These are phyloP conservation scores for Pyxicephalus adspersus DNA, from an alignment of 2,113 vertebrate species.

Conservation along the genomic window DNA sequence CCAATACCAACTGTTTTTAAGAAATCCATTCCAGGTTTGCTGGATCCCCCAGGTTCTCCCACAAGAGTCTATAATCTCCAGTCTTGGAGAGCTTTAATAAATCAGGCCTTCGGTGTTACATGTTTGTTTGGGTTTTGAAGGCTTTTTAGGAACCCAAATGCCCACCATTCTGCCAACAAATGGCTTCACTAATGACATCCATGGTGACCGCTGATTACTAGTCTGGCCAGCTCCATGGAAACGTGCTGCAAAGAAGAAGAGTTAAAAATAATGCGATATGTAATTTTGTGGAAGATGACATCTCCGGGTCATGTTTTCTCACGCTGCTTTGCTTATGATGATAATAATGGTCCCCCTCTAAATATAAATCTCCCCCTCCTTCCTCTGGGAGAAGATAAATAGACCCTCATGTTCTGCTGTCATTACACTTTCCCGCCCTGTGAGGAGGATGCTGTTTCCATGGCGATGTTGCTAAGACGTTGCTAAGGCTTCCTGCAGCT, in stretches of 20 bases:
- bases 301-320: neutral
- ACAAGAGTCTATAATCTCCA: no score
- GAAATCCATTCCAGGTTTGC: no score
- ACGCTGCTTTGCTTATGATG: neutral
- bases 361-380: constrained; percentile 9
- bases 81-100: no score
- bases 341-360: constrained; percentile 11
- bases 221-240: neutral
- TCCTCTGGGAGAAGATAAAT: neutral
- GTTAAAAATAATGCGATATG: neutral
- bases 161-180: neutral
- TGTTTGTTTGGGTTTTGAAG: no score
- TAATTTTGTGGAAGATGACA: neutral
- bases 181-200: neutral
- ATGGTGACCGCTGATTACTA: constrained; percentile 1
- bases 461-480: constrained; percentile 26
- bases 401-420: neutral
- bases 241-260: neutral
- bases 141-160: no score
- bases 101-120: no score
- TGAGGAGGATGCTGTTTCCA: constrained; percentile 20
- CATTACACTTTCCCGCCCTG: constrained; percentile 12
- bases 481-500: constrained; percentile 9
- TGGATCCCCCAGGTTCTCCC: no score
- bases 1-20: no score